These are phyloP conservation scores for Pteronura brasiliensis DNA, from an alignment of 2,113 vertebrate genomes.

Conservation along the genomic window DNA sequence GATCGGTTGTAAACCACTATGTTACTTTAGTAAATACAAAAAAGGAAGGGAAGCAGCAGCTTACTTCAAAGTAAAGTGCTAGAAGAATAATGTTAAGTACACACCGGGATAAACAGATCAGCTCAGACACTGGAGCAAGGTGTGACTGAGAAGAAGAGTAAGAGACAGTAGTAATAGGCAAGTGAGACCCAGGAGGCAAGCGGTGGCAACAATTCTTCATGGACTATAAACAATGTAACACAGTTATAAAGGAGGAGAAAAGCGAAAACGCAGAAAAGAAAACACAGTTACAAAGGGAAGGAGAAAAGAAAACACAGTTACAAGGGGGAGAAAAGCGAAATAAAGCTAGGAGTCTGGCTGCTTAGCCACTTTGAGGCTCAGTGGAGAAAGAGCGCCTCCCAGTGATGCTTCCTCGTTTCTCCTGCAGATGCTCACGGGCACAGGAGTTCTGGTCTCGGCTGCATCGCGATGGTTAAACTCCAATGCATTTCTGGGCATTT, in stretches of 20 bases:
- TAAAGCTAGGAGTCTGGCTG: rapidly evolving
- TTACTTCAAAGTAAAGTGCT: neutral
- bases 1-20: too few species aligned
- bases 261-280: neutral
- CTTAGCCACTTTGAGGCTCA: neutral
- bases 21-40: neutral
- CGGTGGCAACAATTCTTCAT: neutral
- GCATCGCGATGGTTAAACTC: neutral
- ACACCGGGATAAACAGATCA: neutral
- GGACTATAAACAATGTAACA: neutral
- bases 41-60: neutral
- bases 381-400: constrained; percentile 20
- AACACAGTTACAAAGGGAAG: neutral
- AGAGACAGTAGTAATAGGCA: neutral
- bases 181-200: neutral
- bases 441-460: neutral
- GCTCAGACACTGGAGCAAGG: neutral
- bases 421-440: rapidly evolving
- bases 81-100: neutral
- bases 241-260: neutral
- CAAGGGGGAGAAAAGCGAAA: neutral
- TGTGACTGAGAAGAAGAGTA: neutral
- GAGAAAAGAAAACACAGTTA: too few species aligned
- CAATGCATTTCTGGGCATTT: neutral
- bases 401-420: rapidly evolving